Base-by-base conservation (phyloP, 2,113 vertebrate genomes). In the Oxygymnocypris stewartii region DNA sequence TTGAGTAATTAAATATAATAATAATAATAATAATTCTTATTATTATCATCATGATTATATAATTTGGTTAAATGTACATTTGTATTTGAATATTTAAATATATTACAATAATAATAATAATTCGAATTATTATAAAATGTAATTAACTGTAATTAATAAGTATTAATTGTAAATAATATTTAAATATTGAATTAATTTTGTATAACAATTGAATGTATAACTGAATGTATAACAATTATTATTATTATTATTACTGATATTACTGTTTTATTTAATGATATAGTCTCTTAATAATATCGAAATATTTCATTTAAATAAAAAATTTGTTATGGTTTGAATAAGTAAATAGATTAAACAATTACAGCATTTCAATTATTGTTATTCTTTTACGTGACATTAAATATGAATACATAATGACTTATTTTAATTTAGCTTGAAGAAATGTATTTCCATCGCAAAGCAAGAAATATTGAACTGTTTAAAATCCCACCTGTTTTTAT, bases 401-500 rank as follows among this genome's bases (percentile, higher is more conserved):
- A 44, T n/a, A 23, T 49, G 35, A 73, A 82, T 76, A 44, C 35
- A 67, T 25, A 61, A 75, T 35, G 23, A 71, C 28, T 69, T 67
- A 82, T 16, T 51, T 28, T 49, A 31, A 35, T 10, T 54, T 35
- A 78, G 16, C 6, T n/a, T 74, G 23, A 44, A 44, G 40, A 23
- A 23, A 59, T 23, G 20, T 59, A 57, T 0, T 57, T 57, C 18
- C 54, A 57, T 57, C 54, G 6, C 54, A n/a, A 9, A 59, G 20
- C 7, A 59, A 35, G 73, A 63, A 76, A 5, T 4, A 23, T 13
- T 6, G 2, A 18, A 20, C 78, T 31, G 18, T 13, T 37, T 40
- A n/a, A 37, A 75, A 85, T 0, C 16, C 1, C 85, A 98, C 97
- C 98, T 97, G 95, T 99, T 99, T 92, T 99, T 99, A 92, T 96